Conservation (phyloP, 1,140 invertebrate genomes). For the Bradysia coprophila region DNA sequence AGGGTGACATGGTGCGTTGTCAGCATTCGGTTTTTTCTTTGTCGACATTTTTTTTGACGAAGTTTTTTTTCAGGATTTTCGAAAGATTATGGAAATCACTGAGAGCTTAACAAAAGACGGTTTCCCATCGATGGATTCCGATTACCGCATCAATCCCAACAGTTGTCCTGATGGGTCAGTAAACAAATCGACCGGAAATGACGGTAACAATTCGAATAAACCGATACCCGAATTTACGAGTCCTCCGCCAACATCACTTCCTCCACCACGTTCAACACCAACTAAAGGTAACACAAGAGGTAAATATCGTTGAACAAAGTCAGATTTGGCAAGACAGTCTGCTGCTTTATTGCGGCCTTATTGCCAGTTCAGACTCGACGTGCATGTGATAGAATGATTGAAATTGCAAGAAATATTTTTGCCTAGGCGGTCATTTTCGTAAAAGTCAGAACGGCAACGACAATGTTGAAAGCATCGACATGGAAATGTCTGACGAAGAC, state of each 20-base stretch:
- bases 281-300: neutral
- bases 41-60: neutral
- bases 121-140: too few species aligned
- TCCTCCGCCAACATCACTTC: constrained; percentile 17
- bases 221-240: constrained; percentile 9
- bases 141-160: neutral
- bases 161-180: neutral
- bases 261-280: constrained; percentile 5
- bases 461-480: constrained; percentile 45
- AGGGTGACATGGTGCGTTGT: neutral
- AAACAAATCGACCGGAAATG: neutral
- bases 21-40: neutral
- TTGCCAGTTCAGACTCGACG: too few species aligned
- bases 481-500: constrained; percentile 57
- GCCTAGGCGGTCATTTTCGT: too few species aligned
- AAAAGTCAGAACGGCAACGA: constrained; percentile 21
- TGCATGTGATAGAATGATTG: neutral
- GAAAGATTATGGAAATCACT: neutral
- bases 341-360: neutral
- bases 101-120: neutral
- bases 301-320: neutral
- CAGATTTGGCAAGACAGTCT: neutral
- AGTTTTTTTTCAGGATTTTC: neutral
- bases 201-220: constrained; percentile 9
- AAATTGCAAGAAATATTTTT: too few species aligned